These are phyloP conservation scores for Hofmannophila pseudospretella DNA, from an alignment of 2,888 invertebrate species.

Conservation along the genomic window DNA sequence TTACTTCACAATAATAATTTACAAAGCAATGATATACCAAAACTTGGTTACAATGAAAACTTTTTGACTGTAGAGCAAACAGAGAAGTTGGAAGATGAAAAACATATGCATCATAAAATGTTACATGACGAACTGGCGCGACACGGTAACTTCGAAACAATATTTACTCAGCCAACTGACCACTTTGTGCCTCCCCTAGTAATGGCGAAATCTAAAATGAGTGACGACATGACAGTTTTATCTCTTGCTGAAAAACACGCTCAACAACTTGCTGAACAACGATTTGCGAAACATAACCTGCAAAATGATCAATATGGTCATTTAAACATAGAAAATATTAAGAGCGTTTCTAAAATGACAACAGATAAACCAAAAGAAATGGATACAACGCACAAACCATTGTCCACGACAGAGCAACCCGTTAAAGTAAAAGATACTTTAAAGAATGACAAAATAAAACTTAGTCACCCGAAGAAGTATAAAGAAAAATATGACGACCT, in stretches of 20 bases:
- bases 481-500: constrained; percentile 42
- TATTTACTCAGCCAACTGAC: constrained; percentile 70
- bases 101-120: constrained; percentile 60
- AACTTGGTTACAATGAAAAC: constrained; percentile 36
- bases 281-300: constrained; percentile 30
- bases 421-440: constrained; percentile 23
- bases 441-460: constrained; percentile 44
- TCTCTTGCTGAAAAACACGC: constrained; percentile 70
- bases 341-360: constrained; percentile 18
- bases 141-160: constrained; percentile 62
- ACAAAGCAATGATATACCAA: constrained; percentile 58
- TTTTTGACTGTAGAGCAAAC: constrained; percentile 42
- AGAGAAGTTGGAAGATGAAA: constrained; percentile 56
- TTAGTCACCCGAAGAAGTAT: constrained; percentile 55
- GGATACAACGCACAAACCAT: constrained; percentile 20
- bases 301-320: constrained; percentile 22
- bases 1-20: constrained; percentile 43
- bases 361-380: constrained; percentile 21
- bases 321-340: constrained; percentile 11
- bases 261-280: constrained; percentile 58
- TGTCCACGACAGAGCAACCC: constrained; percentile 19
- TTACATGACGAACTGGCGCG: constrained; percentile 64
- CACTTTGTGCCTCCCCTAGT: constrained; percentile 72
- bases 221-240: constrained; percentile 69
- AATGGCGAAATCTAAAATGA: constrained; percentile 71